Conservation (phyloP, 2,113 vertebrate genomes). For the Fulmarus glacialis region DNA sequence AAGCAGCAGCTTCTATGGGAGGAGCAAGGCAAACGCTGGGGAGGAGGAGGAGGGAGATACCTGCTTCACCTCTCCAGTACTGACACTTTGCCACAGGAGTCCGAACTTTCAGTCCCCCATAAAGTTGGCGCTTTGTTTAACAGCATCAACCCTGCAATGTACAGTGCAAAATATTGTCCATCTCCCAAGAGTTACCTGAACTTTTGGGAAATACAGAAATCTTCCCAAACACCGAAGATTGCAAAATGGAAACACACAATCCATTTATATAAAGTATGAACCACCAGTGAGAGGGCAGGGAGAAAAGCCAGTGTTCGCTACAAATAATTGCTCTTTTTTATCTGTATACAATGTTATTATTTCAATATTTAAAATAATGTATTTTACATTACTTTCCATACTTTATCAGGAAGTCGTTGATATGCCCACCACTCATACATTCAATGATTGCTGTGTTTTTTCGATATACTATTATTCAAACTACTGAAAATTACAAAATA, state of each 20-base stretch:
- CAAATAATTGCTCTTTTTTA: not conserved
- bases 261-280: not conserved
- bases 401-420: not conserved
- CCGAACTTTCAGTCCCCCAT: not conserved
- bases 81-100: accelerated
- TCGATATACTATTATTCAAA: not conserved
- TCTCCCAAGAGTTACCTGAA: not conserved
- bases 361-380: not conserved
- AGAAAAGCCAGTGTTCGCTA: not conserved
- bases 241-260: not conserved
- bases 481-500: not conserved
- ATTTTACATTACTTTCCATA: not conserved
- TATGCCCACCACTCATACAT: not conserved
- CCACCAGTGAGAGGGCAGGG: not conserved
- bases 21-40: not conserved
- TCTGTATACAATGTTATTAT: not conserved
- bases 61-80: not conserved
- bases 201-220: not conserved
- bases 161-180: not conserved
- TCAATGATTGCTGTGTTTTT: not conserved
- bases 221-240: not conserved
- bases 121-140: not conserved
- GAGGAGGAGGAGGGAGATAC: not conserved
- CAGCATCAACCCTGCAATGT: not conserved
- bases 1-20: not conserved